Evolutionary conservation across 2,888 invertebrate species (phyloP).

Genomic region (Pristionchus exspectatus): DNA sequence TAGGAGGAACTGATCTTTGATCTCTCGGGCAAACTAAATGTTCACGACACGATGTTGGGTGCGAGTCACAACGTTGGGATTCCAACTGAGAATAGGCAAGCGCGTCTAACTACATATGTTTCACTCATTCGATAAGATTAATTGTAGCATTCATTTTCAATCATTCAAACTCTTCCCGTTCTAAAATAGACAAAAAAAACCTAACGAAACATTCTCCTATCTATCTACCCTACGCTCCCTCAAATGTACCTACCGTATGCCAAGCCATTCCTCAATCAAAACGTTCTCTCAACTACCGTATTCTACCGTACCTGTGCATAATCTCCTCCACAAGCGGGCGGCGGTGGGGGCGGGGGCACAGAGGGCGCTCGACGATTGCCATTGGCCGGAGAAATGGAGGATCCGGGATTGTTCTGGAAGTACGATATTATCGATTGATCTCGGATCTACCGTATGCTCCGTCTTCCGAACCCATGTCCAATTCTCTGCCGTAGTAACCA

Average conservation of each 20-base stretch:
- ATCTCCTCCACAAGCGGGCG: slow-evolving; percentile 58
- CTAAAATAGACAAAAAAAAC: no score
- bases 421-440: background rate
- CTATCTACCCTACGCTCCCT: background rate
- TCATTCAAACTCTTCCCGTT: no score
- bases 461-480: background rate
- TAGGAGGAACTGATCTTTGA: background rate
- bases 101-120: background rate
- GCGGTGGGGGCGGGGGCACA: slow-evolving; percentile 65
- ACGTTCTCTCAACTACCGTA: background rate
- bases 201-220: no score
- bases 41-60: background rate
- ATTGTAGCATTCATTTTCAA: no score
- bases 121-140: background rate
- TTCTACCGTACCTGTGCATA: slow-evolving; percentile 54
- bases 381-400: slow-evolving; percentile 44
- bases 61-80: slow-evolving; percentile 3
- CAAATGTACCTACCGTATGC: background rate
- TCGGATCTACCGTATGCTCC: no score
- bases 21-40: slow-evolving; percentile 9
- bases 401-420: slow-evolving; percentile 50
- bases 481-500: background rate
- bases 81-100: background rate
- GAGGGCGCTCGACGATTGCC: slow-evolving; percentile 57
- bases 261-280: background rate